Evolutionary conservation across 2,113 vertebrate genomes (phyloP), one percentile per base, ranked within the genome.

Genomic region (Chelonoidis abingdonii): DNA sequence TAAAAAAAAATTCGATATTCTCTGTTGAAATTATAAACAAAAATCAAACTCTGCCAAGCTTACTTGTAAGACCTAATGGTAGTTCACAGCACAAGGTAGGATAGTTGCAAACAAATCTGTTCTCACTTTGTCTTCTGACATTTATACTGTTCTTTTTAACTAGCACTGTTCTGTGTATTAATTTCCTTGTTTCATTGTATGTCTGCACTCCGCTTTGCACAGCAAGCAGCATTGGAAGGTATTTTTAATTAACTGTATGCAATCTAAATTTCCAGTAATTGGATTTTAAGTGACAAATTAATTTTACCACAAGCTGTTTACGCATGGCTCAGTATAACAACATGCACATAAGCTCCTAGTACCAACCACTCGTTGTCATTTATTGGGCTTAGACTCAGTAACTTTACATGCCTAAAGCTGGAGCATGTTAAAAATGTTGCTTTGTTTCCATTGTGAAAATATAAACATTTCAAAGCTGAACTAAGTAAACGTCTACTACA

Each of bases 291-390:
- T 87, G 78, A 86, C 83, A 93, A 91, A 80, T 92, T 59, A 80
- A 94, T 95, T 96, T 96, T 50, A 49, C 72, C 53, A 38, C 62
- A 90, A 90, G 27, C 25, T 83, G 83, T 76, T 92, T 95, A 16
- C 52, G 52, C 80, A n/a, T 6, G 65, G 16, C 44, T 89, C 79
- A 65, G 49, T 82, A 80, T 6, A 78, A 59, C 84, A n/a, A 80
- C 21, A 62, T 1, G 4, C 19, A 4, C 16, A 14, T 27, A 31
- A 0, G 13, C 83, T 49, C 81, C 83, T 44, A 41, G 62, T 86
- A 47, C 41, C 1, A 0, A 0, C 81, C 21, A 35, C 52, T 11
- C 41, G 44, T 2, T 90, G 44, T 24, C 38, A 4, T 41, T 86
- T 78, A 1, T 2, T 87, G 81, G 62, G 4, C 44, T 87, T 89